phyloP scores from a whole-genome alignment of 2,113 vertebrate species.

The Dipodomys spectabilis region DNA sequence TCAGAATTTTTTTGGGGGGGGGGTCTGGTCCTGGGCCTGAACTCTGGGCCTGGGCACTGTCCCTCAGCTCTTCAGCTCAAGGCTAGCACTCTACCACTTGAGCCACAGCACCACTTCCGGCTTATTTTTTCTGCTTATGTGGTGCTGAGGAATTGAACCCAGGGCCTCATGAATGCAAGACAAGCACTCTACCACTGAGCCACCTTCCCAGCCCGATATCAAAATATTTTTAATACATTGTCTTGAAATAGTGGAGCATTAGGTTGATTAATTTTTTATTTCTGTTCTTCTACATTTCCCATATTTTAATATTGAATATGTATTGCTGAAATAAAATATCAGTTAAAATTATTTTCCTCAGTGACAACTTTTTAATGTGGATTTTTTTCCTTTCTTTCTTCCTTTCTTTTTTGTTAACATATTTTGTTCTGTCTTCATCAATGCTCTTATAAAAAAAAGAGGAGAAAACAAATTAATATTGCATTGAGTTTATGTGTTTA shows the following conservation, averaged over 20 bases:
- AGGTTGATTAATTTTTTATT: background rate
- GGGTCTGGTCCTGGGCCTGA: too few species aligned
- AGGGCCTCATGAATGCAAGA: too few species aligned
- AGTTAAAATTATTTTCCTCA: slow-evolving; percentile 43
- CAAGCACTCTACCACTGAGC: too few species aligned
- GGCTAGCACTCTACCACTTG: too few species aligned
- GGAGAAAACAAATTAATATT: slow-evolving; percentile 29
- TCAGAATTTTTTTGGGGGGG: too few species aligned
- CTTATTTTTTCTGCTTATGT: too few species aligned
- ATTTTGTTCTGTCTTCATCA: slow-evolving; percentile 32
- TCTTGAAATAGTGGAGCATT: background rate
- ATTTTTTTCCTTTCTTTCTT: background rate
- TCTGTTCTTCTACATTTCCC: background rate
- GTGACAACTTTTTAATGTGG: slow-evolving; percentile 53
- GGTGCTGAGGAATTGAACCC: too few species aligned
- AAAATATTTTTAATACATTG: background rate
- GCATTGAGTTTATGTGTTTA: slow-evolving; percentile 1
- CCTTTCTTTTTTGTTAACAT: background rate
- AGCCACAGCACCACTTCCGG: too few species aligned
- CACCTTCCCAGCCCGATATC: background rate
- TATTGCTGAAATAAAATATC: background rate
- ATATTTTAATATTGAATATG: background rate
- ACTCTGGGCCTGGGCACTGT: too few species aligned
- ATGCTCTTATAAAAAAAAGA: background rate
- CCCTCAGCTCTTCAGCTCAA: too few species aligned